Conservation (phyloP, 2,113 vertebrate species). For the Tupaia chinensis region DNA sequence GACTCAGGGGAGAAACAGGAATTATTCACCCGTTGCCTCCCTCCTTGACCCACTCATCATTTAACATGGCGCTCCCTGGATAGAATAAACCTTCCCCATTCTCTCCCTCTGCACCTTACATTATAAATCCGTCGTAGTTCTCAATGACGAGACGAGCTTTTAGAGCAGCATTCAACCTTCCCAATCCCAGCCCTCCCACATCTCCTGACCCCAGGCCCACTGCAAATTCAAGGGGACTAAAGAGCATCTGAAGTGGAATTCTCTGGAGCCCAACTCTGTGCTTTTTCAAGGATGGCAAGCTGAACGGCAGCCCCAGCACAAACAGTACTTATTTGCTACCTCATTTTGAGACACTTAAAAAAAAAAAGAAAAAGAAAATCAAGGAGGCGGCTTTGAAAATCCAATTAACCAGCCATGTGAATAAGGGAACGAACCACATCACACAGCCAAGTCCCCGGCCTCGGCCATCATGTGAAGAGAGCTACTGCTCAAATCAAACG, state of each 20-base stretch:
- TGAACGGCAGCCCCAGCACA: conserved; percentile 7
- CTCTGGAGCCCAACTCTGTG: conserved; percentile 71
- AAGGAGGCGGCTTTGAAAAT: conserved; percentile 17
- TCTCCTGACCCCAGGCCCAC: conserved; percentile 77
- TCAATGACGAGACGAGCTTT: background rate
- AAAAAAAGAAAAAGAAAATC: conserved; percentile 11
- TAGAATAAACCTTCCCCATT: background rate
- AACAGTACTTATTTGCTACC: background rate
- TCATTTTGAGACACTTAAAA: background rate
- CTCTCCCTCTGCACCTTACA: background rate
- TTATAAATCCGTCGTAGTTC: background rate
- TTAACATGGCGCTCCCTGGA: background rate
- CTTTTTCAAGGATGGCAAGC: conserved; percentile 28
- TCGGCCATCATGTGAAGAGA: background rate
- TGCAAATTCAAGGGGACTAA: conserved; percentile 81
- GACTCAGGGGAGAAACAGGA: background rate
- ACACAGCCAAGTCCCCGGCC: background rate
- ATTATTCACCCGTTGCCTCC: background rate
- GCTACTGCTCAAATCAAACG: background rate
- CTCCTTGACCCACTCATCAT: background rate
- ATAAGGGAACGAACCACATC: background rate
- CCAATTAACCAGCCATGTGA: background rate
- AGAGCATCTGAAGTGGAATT: conserved; percentile 68
- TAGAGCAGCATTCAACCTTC: conserved; percentile 60
- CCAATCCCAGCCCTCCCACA: conserved; percentile 68